Evolutionary conservation across 37 sponge, comb jelly and placozoan genomes (phyloP).

Genomic region (Amphimedon queenslandica): DNA sequence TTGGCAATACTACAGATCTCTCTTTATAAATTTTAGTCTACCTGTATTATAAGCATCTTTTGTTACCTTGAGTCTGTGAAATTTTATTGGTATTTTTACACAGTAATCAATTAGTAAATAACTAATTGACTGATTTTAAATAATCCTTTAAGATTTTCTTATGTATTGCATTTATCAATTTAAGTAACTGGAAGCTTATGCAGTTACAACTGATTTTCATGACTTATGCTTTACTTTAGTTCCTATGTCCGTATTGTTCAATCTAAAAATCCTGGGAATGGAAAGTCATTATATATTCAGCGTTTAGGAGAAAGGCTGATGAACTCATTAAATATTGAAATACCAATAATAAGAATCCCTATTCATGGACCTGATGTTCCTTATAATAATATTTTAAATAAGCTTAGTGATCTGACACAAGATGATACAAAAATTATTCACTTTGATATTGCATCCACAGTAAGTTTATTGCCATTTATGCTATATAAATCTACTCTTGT

Average conservation of each 20-base stretch:
- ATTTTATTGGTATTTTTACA: too few relatives aligned
- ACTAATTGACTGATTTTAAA: too few relatives aligned
- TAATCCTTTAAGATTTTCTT: too few relatives aligned
- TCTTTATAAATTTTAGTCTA: too few relatives aligned
- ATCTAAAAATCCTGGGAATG: neutral
- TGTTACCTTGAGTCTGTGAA: too few relatives aligned
- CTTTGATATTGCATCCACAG: conserved; percentile 51
- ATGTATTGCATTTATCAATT: too few relatives aligned
- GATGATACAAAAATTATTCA: conserved; percentile 18
- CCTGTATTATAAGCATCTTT: too few relatives aligned
- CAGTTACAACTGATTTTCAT: too few relatives aligned
- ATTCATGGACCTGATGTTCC: conserved; percentile 63
- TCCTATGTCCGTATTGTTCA: neutral
- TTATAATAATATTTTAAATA: conserved; percentile 16
- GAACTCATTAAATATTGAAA: neutral
- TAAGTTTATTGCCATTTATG: neutral
- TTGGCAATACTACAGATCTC: too few relatives aligned
- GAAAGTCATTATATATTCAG: neutral
- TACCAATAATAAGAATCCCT: conserved; percentile 20
- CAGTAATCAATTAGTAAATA: too few relatives aligned
- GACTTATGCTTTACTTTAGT: neutral
- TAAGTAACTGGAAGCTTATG: too few relatives aligned
- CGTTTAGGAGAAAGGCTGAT: neutral
- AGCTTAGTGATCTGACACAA: neutral
- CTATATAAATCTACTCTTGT: neutral